Evolutionary conservation across 2,113 vertebrate species (phyloP).

Genomic region (Nasalis larvatus): DNA sequence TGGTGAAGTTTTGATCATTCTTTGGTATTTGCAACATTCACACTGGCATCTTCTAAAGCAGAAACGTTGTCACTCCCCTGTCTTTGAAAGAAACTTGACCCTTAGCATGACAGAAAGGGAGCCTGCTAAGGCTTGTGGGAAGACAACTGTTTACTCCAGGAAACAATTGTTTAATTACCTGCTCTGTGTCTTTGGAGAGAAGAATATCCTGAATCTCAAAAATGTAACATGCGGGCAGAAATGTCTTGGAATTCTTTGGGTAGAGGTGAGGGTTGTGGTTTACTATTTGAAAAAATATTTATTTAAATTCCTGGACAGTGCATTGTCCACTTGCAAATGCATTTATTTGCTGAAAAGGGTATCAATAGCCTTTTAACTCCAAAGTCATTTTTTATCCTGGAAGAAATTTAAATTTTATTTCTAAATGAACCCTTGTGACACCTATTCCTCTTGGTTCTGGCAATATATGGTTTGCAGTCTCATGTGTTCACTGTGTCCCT

Average conservation of each 20-base stretch:
- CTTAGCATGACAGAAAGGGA: not conserved
- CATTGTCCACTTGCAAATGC: not conserved
- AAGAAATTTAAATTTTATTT: conserved; percentile 1
- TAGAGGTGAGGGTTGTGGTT: not conserved
- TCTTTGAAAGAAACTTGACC: not conserved
- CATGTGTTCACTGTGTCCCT: not conserved
- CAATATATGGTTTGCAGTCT: not conserved
- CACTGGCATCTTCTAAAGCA: not conserved
- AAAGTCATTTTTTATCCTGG: not conserved
- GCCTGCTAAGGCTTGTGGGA: not conserved
- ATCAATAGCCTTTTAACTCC: not conserved
- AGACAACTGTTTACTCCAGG: not conserved
- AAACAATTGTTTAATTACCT: not conserved
- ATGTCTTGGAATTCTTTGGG: not conserved
- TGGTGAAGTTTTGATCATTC: not conserved
- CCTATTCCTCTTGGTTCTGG: not conserved
- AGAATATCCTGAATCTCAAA: not conserved
- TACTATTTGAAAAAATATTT: conserved; percentile 10
- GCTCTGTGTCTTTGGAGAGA: not conserved
- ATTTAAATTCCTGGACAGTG: not conserved
- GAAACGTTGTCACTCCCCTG: not conserved
- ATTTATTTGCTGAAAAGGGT: not conserved
- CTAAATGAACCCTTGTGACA: not conserved
- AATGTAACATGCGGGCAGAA: not conserved
- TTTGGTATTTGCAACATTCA: not conserved